Evolutionary conservation across 2,888 invertebrate genomes (phyloP), one percentile per base, ranked within the genome.

Genomic region (Xanthorhoe designata): DNA sequence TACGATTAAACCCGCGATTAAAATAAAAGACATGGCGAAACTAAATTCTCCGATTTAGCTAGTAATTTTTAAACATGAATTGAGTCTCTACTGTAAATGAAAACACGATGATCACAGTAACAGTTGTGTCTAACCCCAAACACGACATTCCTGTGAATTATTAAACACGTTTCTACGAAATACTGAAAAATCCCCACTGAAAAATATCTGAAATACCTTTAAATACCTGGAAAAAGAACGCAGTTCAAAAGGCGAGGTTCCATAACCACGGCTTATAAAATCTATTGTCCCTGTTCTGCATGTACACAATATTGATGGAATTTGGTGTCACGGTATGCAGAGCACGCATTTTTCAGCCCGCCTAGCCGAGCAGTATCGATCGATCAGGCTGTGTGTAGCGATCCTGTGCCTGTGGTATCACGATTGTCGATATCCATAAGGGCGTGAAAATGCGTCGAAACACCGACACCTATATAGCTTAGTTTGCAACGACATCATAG

Each of bases 271-370:
- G 10, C 35, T 9, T 18, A 17, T 54, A 38, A 38, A 54, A 54
- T 38, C 32, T 10, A 18, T 54, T 38, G 54, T 54, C 54, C 38
- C 38, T 42, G 18, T 54, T 32, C 32, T 7, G 24, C 24, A 38
- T 8, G 10, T 19, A 42, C 15, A 51, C 10, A 13, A 50, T 4
- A 51, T 55, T 45, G 50, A 19, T 29, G 47, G 61, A 35, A 52
- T 62, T 59, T 29, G 42, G 56, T 51, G 50, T 42, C 55, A 51
- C 53, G 47, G 32, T 13, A 52, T 32, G 50, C 38, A 51, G 42
- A 52, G 35, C 64, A 47, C 47, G 38, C 35, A 58, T 64, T 64
- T 57, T 64, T 64, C 63, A 58, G 18, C 52, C 45, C 57, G 56
- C 42, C 24, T 58, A 47, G 35, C 19, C 47, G 35, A 52, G 29